Evolutionary conservation across 2,797 vertebrate species (phyloP).

Genomic region (Spheniscus humboldti): DNA sequence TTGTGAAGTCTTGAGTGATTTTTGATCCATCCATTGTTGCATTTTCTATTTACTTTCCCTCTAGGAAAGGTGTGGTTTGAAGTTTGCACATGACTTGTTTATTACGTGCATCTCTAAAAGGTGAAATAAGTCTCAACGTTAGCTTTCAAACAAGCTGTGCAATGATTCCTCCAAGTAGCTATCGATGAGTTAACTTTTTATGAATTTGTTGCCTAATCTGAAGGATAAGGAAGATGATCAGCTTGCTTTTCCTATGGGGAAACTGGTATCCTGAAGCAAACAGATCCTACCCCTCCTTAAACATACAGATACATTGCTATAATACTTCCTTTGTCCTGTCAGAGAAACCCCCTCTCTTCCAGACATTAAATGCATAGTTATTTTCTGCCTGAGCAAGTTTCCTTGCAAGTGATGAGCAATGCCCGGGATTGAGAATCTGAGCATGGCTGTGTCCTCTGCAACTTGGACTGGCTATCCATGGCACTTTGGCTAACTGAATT

Average conservation of each 20-base stretch:
- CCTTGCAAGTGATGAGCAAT: not conserved
- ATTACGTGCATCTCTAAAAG: not conserved
- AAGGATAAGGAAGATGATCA: not conserved
- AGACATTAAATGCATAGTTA: not conserved
- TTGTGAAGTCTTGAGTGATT: not conserved
- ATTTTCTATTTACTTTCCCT: not conserved
- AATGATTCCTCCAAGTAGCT: not conserved
- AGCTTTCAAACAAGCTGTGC: not conserved
- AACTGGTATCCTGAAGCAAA: not conserved
- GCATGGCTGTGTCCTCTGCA: not conserved
- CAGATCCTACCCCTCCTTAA: not conserved
- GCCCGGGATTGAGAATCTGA: not conserved
- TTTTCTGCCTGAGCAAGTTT: not conserved
- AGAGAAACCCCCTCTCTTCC: not conserved
- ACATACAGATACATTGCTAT: not conserved
- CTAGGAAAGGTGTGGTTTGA: not conserved
- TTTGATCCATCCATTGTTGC: not conserved
- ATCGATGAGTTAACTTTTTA: not conserved
- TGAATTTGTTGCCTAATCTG: not conserved
- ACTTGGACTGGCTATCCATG: not conserved
- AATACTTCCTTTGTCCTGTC: not conserved
- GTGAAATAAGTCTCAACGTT: not conserved
- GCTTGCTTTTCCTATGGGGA: not conserved
- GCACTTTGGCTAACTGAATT: not conserved
- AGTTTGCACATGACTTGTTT: not conserved